Evolutionary conservation across 1,140 invertebrate species (phyloP), one percentile per base, ranked within the genome.

Genomic region (Arctopsyche grandis): DNA sequence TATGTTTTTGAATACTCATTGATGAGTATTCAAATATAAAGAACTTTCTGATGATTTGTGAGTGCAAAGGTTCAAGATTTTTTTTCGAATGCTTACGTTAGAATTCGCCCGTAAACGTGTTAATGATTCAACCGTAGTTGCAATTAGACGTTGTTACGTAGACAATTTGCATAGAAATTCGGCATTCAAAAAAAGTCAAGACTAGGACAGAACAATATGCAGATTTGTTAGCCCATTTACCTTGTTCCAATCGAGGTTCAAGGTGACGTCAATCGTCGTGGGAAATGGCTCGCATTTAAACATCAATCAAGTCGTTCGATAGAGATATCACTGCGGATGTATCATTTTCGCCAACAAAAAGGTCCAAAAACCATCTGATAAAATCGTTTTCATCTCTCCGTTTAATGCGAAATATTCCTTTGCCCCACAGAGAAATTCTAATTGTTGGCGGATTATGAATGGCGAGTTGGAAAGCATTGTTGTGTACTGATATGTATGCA

Each of bases 221-320:
- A 71, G 21, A 71, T 71, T 71, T 46, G 16, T 56, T 56, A 52
- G 9, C 71, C 70, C 21, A 74, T 56, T 48, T 71, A 71, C 38
- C 69, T 56, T 74, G 71, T 56, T 56, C 26, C 44, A 22, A 43
- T 74, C 44, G 7, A 56, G 24, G 71, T 74, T 74, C 71, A 56
- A 48, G 48, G 71, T 22, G 43, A 46, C n/a, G 24, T 74, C 69
- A 48, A 56, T 29, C 71, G 48, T 22, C 74, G 74, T 76, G 74
- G 43, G 74, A 76, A 63, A 29, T 48, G 74, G 74, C 26, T 60
- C 58, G 16, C 24, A 76, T 76, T 76, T 48, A 63, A 63, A 76
- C 16, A 63, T 76, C 74, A 76, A 76, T 76, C 74, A 43, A 56
- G 69, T n/a, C 21, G 16, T 56, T 56, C 44, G 71, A 74, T 74